phyloP scores from a whole-genome alignment of 2,888 invertebrate genomes.

The Anarsia innoxiella region DNA sequence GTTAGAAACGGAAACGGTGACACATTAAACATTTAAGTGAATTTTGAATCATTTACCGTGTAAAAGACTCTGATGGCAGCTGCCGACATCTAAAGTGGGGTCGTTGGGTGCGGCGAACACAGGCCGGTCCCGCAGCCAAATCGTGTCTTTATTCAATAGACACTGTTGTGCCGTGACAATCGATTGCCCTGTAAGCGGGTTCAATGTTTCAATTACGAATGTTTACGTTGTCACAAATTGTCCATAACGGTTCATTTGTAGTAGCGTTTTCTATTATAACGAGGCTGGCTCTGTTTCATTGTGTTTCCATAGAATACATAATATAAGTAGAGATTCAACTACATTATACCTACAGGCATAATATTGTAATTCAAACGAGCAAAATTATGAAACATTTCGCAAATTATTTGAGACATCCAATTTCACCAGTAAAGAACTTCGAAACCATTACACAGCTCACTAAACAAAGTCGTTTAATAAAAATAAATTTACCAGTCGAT shows the following conservation, averaged over 20 bases:
- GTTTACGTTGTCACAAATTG: slow-evolving; percentile 13
- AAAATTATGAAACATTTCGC: too few species aligned
- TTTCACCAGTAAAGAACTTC: too few species aligned
- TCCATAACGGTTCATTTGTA: slow-evolving; percentile 16
- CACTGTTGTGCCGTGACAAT: slow-evolving; percentile 69
- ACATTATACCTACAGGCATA: too few species aligned
- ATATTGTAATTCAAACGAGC: too few species aligned
- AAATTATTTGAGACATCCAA: too few species aligned
- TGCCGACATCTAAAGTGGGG: slow-evolving; percentile 50
- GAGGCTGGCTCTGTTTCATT: too few species aligned
- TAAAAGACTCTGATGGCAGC: slow-evolving; percentile 65
- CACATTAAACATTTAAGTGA: slow-evolving; percentile 1
- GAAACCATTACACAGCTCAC: too few species aligned
- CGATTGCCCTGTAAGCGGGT: slow-evolving; percentile 63
- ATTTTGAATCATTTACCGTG: slow-evolving; percentile 47
- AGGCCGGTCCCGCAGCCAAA: slow-evolving; percentile 65
- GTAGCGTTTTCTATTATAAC: neutral
- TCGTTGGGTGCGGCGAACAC: slow-evolving; percentile 58
- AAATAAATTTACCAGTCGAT: slow-evolving; percentile 47
- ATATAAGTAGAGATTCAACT: too few species aligned
- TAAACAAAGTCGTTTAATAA: too few species aligned
- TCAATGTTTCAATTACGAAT: slow-evolving; percentile 49
- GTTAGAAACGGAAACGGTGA: slow-evolving; percentile 2
- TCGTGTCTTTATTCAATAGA: slow-evolving; percentile 69
- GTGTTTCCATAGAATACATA: too few species aligned